Conservation (phyloP, 2,797 vertebrate species). For the Heliangelus exortis region DNA sequence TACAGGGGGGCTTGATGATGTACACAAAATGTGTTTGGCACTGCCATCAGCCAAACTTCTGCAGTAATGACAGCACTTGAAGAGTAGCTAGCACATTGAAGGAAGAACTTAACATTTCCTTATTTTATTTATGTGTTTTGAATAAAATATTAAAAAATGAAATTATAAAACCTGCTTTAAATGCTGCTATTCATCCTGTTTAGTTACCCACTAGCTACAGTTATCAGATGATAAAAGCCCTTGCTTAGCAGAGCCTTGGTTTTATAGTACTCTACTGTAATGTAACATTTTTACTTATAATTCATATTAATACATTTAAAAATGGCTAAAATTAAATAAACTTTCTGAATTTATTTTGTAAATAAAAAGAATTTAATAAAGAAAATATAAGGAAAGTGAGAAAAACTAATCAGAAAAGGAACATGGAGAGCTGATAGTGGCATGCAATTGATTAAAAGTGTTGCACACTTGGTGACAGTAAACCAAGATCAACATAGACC, state of each 20-base stretch:
- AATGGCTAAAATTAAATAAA: not conserved
- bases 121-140: conserved; percentile 41
- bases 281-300: not conserved
- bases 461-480: not conserved
- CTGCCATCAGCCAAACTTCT: not conserved
- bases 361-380: not conserved
- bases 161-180: not conserved
- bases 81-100: not conserved
- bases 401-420: not conserved
- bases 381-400: not conserved
- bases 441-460: not conserved
- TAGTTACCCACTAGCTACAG: not conserved
- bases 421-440: not conserved
- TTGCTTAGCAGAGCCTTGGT: not conserved
- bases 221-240: not conserved
- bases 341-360: not conserved
- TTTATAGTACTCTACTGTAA: not conserved
- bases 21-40: not conserved
- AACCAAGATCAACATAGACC: not conserved
- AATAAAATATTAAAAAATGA: conserved; percentile 39
- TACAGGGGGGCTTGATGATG: not conserved
- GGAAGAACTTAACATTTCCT: conserved; percentile 33
- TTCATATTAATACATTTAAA: not conserved
- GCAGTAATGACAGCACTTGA: not conserved
- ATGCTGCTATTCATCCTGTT: not conserved